These are phyloP conservation scores for Ardeotis arabs DNA, from an alignment of 2,113 vertebrate genomes.

Conservation along the genomic window DNA sequence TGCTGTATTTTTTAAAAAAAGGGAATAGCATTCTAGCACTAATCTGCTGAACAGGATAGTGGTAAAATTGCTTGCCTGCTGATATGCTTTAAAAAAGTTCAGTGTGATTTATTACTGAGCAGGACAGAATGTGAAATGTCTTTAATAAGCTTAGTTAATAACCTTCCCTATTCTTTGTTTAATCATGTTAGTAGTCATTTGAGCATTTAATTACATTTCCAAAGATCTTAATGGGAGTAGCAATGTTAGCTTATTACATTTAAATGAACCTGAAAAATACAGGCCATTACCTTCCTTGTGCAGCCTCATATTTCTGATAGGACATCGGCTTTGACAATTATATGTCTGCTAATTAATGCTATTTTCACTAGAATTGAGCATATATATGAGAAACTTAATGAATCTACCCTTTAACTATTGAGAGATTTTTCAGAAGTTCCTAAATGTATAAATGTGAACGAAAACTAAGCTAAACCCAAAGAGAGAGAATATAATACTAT, in stretches of 20 bases:
- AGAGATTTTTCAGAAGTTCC: not conserved
- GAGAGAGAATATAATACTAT: not conserved
- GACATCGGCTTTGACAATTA: not conserved
- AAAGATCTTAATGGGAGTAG: conserved; percentile 59
- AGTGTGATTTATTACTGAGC: conserved; percentile 60
- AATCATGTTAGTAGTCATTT: conserved; percentile 67
- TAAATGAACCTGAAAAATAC: conserved; percentile 67
- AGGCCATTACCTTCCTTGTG: conserved; percentile 3
- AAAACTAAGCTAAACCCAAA: not conserved
- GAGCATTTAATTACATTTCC: conserved; percentile 73
- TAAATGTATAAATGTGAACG: not conserved
- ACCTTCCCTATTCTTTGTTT: conserved; percentile 53
- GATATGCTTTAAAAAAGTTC: conserved; percentile 48
- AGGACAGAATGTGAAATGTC: conserved; percentile 32
- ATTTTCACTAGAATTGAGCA: not conserved
- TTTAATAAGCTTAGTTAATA: conserved; percentile 69
- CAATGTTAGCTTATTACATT: conserved; percentile 70
- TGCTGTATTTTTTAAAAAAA: not conserved
- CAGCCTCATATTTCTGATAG: not conserved
- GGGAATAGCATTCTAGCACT: not conserved
- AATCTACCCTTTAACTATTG: not conserved
- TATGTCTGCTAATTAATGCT: conserved; percentile 5
- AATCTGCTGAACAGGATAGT: not conserved
- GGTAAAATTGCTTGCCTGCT: conserved; percentile 42
- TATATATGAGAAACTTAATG: not conserved